Conservation (phyloP, 2,888 invertebrate species). For the Amphiduros pacificus region DNA sequence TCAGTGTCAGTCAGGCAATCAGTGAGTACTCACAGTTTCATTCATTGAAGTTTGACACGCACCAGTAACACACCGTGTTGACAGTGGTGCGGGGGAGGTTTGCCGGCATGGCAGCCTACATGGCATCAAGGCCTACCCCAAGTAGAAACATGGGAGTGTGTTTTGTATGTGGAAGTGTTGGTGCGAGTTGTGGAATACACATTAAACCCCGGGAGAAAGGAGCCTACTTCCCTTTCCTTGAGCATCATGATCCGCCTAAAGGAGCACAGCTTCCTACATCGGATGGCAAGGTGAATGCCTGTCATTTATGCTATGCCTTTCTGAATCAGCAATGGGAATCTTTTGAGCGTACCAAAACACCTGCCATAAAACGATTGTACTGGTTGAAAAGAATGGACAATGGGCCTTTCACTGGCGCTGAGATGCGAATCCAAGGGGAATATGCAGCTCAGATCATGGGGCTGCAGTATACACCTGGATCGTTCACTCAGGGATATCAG, state of each 20-base stretch:
- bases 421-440: slow-evolving; percentile 84
- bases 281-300: slow-evolving; percentile 69
- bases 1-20: not conserved
- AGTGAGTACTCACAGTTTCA: not conserved
- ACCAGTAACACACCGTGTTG: no score
- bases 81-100: no score
- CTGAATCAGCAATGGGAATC: slow-evolving; percentile 90
- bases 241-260: slow-evolving; percentile 82
- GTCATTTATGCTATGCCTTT: slow-evolving; percentile 83
- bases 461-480: slow-evolving; percentile 42
- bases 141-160: slow-evolving; percentile 42
- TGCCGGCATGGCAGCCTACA: no score
- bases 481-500: slow-evolving; percentile 2
- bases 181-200: slow-evolving; percentile 60
- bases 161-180: slow-evolving; percentile 56
- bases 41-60: no score
- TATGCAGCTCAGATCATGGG: slow-evolving; percentile 85
- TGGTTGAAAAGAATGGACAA: slow-evolving; percentile 91
- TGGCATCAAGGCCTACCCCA: no score
- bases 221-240: slow-evolving; percentile 89
- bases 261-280: slow-evolving; percentile 63
- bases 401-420: slow-evolving; percentile 72
- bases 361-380: slow-evolving; percentile 84
- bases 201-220: slow-evolving; percentile 66
- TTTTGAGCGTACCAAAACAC: slow-evolving; percentile 82